Conservation (phyloP, 1,140 invertebrate genomes). For the Calosoma granatense region DNA sequence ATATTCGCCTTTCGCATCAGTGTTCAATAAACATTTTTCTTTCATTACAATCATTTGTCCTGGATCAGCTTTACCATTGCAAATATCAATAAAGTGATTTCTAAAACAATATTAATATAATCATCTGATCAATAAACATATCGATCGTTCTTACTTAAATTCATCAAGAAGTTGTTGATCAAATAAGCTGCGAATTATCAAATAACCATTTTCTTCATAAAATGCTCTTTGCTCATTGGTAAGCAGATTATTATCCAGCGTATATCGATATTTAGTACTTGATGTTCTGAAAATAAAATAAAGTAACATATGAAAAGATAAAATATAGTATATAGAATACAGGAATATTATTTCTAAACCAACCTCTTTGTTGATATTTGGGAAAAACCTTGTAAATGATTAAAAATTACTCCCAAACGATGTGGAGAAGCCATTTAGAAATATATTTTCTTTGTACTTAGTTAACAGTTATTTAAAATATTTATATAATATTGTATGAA, state of each 20-base stretch:
- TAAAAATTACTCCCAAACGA: not conserved
- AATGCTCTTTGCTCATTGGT: constrained; percentile 49
- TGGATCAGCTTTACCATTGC: constrained; percentile 40
- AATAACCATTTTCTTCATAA: constrained; percentile 71
- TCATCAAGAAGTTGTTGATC: constrained; percentile 46
- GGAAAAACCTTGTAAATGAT: not conserved
- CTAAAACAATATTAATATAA: constrained; percentile 27
- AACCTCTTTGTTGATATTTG: not conserved
- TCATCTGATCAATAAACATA: no score
- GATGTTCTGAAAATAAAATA: not conserved
- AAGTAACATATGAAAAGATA: no score
- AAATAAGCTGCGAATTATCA: constrained; percentile 57
- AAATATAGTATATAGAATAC: not conserved
- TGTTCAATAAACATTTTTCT: constrained; percentile 56
- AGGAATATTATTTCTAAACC: not conserved
- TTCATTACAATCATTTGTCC: constrained; percentile 59
- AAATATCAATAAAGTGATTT: constrained; percentile 57
- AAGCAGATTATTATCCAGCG: constrained; percentile 15
- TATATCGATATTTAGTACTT: not conserved
- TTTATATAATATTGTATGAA: no score
- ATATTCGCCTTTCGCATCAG: constrained; percentile 49
- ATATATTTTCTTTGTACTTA: no score
- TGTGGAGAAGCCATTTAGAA: no score
- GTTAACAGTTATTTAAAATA: no score
- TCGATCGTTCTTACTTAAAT: constrained; percentile 11